phyloP scores from a whole-genome alignment of 2,113 vertebrate species.

The Crocuta crocuta region DNA sequence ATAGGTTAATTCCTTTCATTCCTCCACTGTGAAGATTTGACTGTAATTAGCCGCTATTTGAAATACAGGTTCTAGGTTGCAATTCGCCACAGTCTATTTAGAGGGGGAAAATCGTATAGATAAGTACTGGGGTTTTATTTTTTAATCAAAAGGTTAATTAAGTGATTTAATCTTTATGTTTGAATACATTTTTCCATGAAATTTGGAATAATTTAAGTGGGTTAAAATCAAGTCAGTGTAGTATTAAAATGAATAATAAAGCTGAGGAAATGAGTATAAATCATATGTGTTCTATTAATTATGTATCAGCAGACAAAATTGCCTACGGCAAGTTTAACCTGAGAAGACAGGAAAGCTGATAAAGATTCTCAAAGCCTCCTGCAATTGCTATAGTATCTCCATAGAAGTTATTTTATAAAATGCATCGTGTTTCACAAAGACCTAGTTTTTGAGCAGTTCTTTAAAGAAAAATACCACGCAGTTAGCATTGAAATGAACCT shows the following conservation, averaged over 20 bases:
- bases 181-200: conserved; percentile 68
- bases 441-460: conserved; percentile 58
- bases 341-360: conserved; percentile 65
- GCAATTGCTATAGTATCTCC: neutral
- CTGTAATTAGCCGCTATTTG: conserved; percentile 69
- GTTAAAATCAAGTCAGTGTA: conserved; percentile 62
- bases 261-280: conserved; percentile 58
- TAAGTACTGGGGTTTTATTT: conserved; percentile 72
- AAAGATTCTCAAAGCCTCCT: conserved; percentile 53
- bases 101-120: conserved; percentile 70
- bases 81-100: conserved; percentile 69
- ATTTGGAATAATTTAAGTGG: conserved; percentile 70
- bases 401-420: conserved; percentile 62
- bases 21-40: conserved; percentile 50
- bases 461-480: conserved; percentile 50
- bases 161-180: conserved; percentile 76
- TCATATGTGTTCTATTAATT: conserved; percentile 71
- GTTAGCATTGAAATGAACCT: conserved; percentile 60
- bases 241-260: conserved; percentile 65
- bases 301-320: conserved; percentile 67
- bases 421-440: conserved; percentile 34
- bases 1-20: conserved; percentile 61
- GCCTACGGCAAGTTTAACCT: conserved; percentile 65
- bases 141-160: conserved; percentile 79
- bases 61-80: conserved; percentile 64